Percentiles rank a stretch among this genome's conserved stretches.
phyloP scores from a whole-genome alignment of 2,888 invertebrate species.

The Chydorus sphaericus region DNA sequence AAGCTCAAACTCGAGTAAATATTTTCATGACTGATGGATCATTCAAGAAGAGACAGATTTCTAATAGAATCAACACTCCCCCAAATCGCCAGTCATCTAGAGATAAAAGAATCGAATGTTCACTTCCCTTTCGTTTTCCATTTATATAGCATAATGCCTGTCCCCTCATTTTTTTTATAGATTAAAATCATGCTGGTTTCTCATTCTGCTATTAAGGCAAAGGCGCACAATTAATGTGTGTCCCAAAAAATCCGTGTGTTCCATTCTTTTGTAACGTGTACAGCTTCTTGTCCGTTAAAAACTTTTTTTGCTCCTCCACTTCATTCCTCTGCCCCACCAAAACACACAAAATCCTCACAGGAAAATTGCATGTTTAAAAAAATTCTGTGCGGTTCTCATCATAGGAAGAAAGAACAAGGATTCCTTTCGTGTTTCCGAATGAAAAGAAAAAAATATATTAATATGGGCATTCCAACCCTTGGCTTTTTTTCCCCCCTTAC shows the following conservation, averaged over 20 bases:
- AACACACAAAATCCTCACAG: no score
- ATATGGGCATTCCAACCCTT: conserved; percentile 6
- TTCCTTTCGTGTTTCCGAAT: no score
- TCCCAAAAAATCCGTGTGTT: neutral
- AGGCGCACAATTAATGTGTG: neutral
- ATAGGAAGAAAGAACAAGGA: no score
- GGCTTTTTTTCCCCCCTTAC: no score
- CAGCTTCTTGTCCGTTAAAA: neutral
- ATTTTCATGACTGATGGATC: neutral
- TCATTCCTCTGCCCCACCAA: neutral
- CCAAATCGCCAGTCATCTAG: neutral
- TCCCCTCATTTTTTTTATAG: neutral
- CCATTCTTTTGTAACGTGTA: conserved; percentile 5
- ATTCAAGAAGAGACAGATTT: neutral
- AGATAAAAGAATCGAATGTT: neutral
- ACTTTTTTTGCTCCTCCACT: neutral
- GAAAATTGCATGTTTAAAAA: no score
- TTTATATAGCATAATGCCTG: no score
- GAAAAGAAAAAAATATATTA: neutral
- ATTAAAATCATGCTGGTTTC: neutral
- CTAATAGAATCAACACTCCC: neutral
- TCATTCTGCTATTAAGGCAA: neutral
- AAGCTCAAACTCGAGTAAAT: neutral
- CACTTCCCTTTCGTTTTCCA: neutral
- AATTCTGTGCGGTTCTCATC: no score